Evolutionary conservation across 2,113 vertebrate species (phyloP).

Genomic region (Pogona vitticeps): DNA sequence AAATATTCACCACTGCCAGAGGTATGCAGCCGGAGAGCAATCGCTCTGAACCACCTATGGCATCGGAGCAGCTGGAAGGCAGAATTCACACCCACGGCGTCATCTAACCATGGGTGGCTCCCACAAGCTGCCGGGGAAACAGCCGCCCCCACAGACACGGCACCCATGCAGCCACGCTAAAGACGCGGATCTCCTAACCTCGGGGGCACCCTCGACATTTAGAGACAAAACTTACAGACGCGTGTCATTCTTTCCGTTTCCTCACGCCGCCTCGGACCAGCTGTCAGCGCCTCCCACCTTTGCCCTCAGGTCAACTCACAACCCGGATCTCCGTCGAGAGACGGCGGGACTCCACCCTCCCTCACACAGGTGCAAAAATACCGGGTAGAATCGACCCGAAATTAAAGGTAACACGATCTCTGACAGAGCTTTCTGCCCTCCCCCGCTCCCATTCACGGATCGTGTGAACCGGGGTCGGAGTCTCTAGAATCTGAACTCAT

Average conservation of each 20-base stretch:
- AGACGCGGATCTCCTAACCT: not conserved
- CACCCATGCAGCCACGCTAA: not conserved
- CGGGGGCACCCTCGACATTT: not conserved
- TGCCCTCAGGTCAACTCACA: not conserved
- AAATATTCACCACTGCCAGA: not conserved
- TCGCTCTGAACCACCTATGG: not conserved
- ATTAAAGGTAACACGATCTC: not conserved
- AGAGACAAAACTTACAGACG: not conserved
- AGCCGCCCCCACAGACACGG: not conserved
- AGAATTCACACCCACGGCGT: not conserved
- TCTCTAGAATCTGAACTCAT: too few relatives aligned
- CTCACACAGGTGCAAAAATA: not conserved
- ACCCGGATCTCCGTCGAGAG: not conserved
- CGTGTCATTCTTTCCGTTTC: not conserved
- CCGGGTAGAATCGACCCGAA: not conserved
- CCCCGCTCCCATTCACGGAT: not conserved
- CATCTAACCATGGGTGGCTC: not conserved
- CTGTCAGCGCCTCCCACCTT: not conserved
- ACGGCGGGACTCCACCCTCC: not conserved
- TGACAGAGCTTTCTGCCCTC: not conserved
- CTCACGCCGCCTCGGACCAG: not conserved
- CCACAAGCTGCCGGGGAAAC: not conserved
- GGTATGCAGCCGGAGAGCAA: not conserved
- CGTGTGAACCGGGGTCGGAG: too few relatives aligned
- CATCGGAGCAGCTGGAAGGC: not conserved